These are phyloP conservation scores for Lanistes nyassanus DNA, from an alignment of 1,140 invertebrate species.

Conservation along the genomic window DNA sequence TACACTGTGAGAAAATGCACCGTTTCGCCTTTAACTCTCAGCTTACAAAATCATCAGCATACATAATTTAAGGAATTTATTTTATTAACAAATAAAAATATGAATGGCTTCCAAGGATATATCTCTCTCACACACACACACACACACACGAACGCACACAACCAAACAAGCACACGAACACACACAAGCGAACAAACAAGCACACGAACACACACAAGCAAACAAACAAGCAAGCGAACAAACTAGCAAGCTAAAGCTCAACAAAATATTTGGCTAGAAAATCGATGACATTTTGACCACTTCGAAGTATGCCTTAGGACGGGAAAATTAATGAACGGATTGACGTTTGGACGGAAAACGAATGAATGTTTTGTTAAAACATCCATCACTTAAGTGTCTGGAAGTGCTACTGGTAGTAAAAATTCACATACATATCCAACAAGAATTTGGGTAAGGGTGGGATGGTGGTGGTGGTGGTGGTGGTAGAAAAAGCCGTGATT, in stretches of 20 bases:
- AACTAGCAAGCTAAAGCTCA: neutral
- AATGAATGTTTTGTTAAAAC: no score
- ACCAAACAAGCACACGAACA: neutral
- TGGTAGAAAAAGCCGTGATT: no score
- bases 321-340: no score
- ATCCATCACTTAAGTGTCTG: no score
- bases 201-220: neutral
- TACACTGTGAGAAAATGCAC: neutral
- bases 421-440: no score
- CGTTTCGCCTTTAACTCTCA: no score
- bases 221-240: neutral
- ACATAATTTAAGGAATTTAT: neutral
- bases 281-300: neutral
- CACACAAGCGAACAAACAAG: neutral
- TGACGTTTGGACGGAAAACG: no score
- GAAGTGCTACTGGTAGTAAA: no score
- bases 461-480: no score
- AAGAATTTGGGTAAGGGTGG: no score
- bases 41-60: neutral
- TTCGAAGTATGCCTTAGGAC: neutral
- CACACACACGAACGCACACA: neutral
- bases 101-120: neutral
- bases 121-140: conserved; percentile 5
- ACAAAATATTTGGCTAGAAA: no score
- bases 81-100: neutral